Evolutionary conservation across 2,888 invertebrate species (phyloP).

Genomic region (Phaonia tiefii): DNA sequence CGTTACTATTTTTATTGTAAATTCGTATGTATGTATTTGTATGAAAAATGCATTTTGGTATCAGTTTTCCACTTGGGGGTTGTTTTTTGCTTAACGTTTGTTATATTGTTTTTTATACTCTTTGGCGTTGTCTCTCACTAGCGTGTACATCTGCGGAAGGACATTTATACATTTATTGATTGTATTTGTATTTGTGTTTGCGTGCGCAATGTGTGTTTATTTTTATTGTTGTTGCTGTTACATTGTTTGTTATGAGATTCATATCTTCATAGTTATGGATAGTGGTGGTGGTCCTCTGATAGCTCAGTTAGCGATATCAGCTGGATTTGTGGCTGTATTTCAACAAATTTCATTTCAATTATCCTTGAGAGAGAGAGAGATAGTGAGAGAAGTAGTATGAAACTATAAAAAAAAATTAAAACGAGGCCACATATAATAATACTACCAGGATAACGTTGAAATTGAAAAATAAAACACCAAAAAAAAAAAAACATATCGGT

Average conservation of each 20-base stretch:
- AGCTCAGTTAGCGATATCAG: slow-evolving; percentile 1
- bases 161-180: slow-evolving; percentile 3
- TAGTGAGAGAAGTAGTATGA: too few species aligned
- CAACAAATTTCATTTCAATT: slow-evolving; percentile 34
- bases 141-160: slow-evolving; percentile 14
- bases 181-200: slow-evolving; percentile 10
- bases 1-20: not conserved
- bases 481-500: too few species aligned
- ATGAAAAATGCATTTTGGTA: not conserved
- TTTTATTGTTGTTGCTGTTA: not conserved
- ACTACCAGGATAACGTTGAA: too few species aligned
- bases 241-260: slow-evolving; percentile 29
- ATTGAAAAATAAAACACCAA: too few species aligned
- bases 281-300: not conserved
- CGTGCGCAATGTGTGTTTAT: not conserved
- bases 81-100: not conserved
- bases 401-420: slow-evolving; percentile 12
- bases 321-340: slow-evolving; percentile 27
- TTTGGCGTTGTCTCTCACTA: not conserved
- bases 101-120: slow-evolving; percentile 23
- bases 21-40: not conserved
- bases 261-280: slow-evolving; percentile 14
- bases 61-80: not conserved
- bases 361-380: slow-evolving; percentile 6
- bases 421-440: slow-evolving; percentile 17